Evolutionary conservation across 1,140 invertebrate species (phyloP).

Genomic region (Anastrepha obliqua): DNA sequence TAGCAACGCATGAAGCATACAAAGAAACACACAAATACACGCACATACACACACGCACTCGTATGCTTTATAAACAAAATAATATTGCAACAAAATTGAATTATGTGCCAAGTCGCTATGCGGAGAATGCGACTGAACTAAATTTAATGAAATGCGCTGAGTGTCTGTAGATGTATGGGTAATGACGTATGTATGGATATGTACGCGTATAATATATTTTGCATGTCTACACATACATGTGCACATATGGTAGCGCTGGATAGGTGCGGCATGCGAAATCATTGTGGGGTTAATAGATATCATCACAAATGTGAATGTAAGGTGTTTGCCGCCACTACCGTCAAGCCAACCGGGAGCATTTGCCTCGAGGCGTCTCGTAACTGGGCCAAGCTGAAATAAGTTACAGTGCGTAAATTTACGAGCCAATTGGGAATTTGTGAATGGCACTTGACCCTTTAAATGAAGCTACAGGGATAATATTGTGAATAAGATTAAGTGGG

Average conservation of each 20-base stretch:
- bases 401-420: no score
- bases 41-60: background rate
- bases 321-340: no score
- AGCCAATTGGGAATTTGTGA: no score
- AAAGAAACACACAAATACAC: background rate
- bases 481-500: no score
- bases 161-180: background rate
- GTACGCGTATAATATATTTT: background rate
- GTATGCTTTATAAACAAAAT: background rate
- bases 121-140: constrained; percentile 3
- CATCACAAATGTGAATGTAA: no score
- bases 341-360: no score
- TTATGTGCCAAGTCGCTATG: constrained; percentile 32
- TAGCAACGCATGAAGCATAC: background rate
- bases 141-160: constrained; percentile 38
- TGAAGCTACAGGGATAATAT: no score
- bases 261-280: background rate
- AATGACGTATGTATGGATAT: background rate
- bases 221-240: background rate
- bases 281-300: background rate
- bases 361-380: no score
- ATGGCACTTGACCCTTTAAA: no score
- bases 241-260: background rate
- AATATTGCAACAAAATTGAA: constrained; percentile 25
- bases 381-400: no score